These are phyloP conservation scores for Pseudocheirus occidentalis DNA, from an alignment of 2,797 vertebrate species.

Conservation along the genomic window DNA sequence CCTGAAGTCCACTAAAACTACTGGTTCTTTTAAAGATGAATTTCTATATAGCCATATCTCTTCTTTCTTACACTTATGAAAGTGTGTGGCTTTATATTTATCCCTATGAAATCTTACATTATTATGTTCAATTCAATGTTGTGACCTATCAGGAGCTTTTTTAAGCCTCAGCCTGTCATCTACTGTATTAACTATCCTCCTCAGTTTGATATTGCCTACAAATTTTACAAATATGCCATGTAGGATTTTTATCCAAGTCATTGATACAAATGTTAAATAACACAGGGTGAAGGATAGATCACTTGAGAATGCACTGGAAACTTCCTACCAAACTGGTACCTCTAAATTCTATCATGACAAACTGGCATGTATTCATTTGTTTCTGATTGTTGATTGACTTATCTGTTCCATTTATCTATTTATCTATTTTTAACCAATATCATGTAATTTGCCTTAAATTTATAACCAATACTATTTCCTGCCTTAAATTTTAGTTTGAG, in stretches of 20 bases:
- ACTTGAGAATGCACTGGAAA: neutral
- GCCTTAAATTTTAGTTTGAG: neutral
- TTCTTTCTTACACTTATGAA: neutral
- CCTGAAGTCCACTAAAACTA: neutral
- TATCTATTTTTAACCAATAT: neutral
- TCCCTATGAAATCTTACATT: neutral
- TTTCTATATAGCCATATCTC: neutral
- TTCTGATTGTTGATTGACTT: neutral
- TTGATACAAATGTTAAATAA: neutral
- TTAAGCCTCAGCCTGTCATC: neutral
- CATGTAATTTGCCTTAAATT: neutral
- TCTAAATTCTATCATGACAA: neutral
- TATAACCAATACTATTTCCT: neutral
- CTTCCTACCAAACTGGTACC: neutral
- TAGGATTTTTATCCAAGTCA: neutral
- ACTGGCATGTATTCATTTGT: neutral
- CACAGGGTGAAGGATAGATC: neutral
- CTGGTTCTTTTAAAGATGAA: neutral
- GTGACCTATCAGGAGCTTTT: neutral
- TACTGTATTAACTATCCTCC: neutral
- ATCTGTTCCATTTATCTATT: neutral
- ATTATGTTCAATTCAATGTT: neutral
- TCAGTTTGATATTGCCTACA: neutral
- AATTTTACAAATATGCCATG: neutral
- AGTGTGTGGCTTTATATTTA: neutral